Evolutionary conservation across 2,797 vertebrate species (phyloP).

Genomic region (Poeciliopsis paucimaculata): DNA sequence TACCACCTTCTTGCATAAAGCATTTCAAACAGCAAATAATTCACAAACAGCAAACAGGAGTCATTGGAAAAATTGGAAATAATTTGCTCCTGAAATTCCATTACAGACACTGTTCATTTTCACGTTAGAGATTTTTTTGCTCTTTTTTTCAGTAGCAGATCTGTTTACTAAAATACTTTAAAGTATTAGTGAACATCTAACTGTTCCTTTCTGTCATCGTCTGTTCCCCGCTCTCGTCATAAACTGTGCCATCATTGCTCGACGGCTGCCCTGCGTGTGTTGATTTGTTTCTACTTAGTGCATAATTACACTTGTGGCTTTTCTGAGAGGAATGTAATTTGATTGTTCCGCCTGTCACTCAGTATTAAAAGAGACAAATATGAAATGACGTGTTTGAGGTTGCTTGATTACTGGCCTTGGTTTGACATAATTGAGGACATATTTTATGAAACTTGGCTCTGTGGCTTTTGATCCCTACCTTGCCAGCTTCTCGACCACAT

Average conservation of each 20-base stretch:
- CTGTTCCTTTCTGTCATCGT: constrained; percentile 44
- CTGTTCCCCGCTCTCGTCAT: constrained; percentile 42
- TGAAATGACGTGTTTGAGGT: constrained; percentile 63
- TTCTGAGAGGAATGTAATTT: constrained; percentile 66
- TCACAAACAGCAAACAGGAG: constrained; percentile 8
- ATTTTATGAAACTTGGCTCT: constrained; percentile 44
- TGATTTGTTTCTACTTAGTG: constrained; percentile 66
- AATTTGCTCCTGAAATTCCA: constrained; percentile 27
- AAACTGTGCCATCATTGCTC: constrained; percentile 54
- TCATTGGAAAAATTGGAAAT: constrained; percentile 17
- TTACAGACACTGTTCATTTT: constrained; percentile 4
- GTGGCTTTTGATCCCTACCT: constrained; percentile 34
- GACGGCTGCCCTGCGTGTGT: constrained; percentile 51
- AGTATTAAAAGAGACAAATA: constrained; percentile 58
- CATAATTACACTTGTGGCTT: constrained; percentile 71
- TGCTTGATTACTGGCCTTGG: constrained; percentile 55
- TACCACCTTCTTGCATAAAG: neutral
- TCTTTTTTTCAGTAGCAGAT: constrained; percentile 37
- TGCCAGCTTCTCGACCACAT: constrained; percentile 40
- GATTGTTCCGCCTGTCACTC: constrained; percentile 72
- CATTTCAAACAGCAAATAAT: neutral
- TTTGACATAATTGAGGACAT: constrained; percentile 56
- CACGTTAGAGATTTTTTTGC: constrained; percentile 39
- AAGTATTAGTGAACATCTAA: constrained; percentile 47
- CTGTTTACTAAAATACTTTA: constrained; percentile 41